phyloP scores from a whole-genome alignment of 2,888 invertebrate genomes.

The Onchidella celtica region DNA sequence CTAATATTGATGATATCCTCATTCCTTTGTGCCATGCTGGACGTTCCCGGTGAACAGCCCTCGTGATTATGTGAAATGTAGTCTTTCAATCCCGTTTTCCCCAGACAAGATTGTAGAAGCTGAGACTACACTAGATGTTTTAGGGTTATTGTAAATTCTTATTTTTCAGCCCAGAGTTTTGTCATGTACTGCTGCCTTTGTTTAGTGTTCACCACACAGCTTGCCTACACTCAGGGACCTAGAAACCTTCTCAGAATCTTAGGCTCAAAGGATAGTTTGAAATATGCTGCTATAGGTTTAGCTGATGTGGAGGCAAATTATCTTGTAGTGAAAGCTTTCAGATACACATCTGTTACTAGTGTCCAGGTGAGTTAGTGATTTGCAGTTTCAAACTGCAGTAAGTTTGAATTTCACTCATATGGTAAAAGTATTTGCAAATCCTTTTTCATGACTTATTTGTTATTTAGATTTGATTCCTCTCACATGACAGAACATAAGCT shows the following conservation, averaged over 20 bases:
- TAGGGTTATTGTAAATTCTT: too few species aligned
- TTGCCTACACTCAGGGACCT: slow-evolving; percentile 85
- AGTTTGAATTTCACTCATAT: neutral
- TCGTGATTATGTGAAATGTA: too few species aligned
- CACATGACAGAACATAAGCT: too few species aligned
- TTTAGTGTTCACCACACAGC: slow-evolving; percentile 88
- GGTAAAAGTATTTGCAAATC: too few species aligned
- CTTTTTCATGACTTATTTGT: too few species aligned
- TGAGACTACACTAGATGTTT: too few species aligned
- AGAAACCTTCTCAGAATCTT: slow-evolving; percentile 85
- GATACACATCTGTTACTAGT: slow-evolving; percentile 87
- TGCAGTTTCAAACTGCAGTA: neutral
- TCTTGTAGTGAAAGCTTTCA: slow-evolving; percentile 90
- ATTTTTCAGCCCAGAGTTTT: slow-evolving; percentile 86
- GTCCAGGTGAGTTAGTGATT: slow-evolving; percentile 83
- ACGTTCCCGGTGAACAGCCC: too few species aligned
- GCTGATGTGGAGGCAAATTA: slow-evolving; percentile 94
- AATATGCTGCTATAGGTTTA: slow-evolving; percentile 88
- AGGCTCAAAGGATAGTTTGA: slow-evolving; percentile 86
- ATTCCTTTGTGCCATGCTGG: too few species aligned
- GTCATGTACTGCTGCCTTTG: slow-evolving; percentile 89
- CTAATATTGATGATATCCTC: too few species aligned
- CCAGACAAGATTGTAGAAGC: too few species aligned
- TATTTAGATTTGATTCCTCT: too few species aligned
- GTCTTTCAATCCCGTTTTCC: too few species aligned